phyloP scores from a whole-genome alignment of 1,140 invertebrate genomes.

The Acromyrmex heyeri region DNA sequence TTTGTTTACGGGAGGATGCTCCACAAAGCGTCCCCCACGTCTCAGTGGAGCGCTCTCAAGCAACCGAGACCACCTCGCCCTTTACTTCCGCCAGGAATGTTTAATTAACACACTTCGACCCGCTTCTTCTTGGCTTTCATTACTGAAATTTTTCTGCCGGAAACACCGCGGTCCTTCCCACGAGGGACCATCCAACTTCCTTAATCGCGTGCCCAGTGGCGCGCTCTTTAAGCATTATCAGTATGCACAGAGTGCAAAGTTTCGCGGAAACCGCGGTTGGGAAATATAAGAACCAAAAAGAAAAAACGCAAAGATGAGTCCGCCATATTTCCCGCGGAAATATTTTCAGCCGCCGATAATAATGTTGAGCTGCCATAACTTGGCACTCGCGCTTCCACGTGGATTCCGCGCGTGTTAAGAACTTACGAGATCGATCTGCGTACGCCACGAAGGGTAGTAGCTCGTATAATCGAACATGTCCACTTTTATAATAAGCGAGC shows the following conservation, averaged over 20 bases:
- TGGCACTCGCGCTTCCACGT: not conserved
- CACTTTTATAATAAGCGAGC: conserved; percentile 33
- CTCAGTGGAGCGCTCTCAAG: conserved; percentile 34
- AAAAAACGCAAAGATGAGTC: conserved; percentile 2
- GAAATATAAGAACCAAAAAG: conserved; percentile 27
- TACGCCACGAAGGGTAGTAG: not conserved
- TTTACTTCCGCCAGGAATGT: conserved; percentile 70
- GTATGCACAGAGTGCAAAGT: conserved; percentile 66
- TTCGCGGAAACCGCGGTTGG: conserved; percentile 45
- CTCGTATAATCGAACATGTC: conserved; percentile 20
- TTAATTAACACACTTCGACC: conserved; percentile 76
- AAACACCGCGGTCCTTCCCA: conserved; percentile 58
- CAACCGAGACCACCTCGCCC: conserved; percentile 49
- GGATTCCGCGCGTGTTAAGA: conserved; percentile 51
- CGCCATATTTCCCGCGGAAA: conserved; percentile 47
- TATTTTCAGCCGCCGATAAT: conserved; percentile 51
- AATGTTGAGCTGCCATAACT: conserved; percentile 41
- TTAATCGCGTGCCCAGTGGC: conserved; percentile 66
- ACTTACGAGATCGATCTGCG: conserved; percentile 47
- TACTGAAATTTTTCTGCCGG: conserved; percentile 72
- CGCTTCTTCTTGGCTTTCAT: conserved; percentile 66
- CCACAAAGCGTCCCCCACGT: conserved; percentile 58
- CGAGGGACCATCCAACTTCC: conserved; percentile 69
- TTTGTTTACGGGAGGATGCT: conserved; percentile 56
- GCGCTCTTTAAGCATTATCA: conserved; percentile 69